Conservation (phyloP, 2,888 invertebrate species). For the Conistra vaccinii region DNA sequence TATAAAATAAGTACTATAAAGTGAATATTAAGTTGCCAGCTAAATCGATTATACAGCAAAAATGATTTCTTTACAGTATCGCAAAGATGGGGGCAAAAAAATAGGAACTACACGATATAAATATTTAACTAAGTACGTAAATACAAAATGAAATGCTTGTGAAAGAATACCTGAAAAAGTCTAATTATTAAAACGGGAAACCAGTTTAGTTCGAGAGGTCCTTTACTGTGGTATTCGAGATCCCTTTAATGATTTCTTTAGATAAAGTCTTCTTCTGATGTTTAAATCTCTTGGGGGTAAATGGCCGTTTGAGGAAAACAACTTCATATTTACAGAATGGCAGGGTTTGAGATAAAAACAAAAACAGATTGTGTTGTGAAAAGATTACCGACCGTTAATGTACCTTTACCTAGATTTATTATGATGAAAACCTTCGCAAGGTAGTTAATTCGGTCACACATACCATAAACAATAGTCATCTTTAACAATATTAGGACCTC, state of each 20-base stretch:
- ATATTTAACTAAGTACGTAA: neutral
- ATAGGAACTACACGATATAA: neutral
- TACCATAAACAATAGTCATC: neutral
- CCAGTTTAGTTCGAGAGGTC: constrained; percentile 38
- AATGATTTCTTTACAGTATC: neutral
- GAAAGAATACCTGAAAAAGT: constrained; percentile 14
- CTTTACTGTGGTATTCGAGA: constrained; percentile 51
- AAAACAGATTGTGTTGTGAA: constrained; percentile 38
- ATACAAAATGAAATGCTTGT: constrained; percentile 20
- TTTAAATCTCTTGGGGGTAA: constrained; percentile 76
- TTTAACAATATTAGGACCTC: neutral
- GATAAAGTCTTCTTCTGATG: constrained; percentile 72
- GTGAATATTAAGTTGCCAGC: neutral
- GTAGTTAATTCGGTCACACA: neutral
- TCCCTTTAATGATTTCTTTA: constrained; percentile 69
- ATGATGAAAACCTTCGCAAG: constrained; percentile 3
- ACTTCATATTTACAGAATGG: constrained; percentile 74
- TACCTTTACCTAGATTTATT: constrained; percentile 27
- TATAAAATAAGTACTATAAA: neutral
- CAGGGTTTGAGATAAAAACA: constrained; percentile 37
- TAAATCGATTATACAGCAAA: neutral
- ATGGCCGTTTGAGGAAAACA: constrained; percentile 80
- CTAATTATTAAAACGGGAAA: constrained; percentile 39
- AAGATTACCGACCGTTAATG: constrained; percentile 45
- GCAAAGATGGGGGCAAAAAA: neutral